These are phyloP conservation scores for Decapterus maruadsi DNA, from an alignment of 2,797 vertebrate genomes.

Conservation along the genomic window DNA sequence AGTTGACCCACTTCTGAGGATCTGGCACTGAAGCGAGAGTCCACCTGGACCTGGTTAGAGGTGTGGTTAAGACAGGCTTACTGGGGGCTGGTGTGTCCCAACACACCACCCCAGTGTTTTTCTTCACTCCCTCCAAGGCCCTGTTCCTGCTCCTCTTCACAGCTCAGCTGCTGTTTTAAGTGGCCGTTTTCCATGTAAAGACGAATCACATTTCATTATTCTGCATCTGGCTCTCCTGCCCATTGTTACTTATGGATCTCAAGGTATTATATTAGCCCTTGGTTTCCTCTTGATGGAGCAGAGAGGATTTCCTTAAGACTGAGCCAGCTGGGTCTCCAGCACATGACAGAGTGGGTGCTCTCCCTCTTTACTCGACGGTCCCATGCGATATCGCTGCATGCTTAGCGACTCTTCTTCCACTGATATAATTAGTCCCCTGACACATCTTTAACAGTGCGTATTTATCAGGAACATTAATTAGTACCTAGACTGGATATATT, in stretches of 20 bases:
- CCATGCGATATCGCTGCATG: constrained; percentile 75
- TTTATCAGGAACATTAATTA: constrained; percentile 88
- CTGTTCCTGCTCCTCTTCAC: constrained; percentile 43
- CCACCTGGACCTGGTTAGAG: constrained; percentile 81
- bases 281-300: constrained; percentile 68
- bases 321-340: constrained; percentile 51
- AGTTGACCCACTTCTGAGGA: constrained; percentile 77
- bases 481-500: constrained; percentile 80
- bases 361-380: constrained; percentile 66
- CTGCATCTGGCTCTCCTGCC: constrained; percentile 55
- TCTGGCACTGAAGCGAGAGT: constrained; percentile 63
- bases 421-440: constrained; percentile 89
- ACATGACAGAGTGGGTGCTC: constrained; percentile 77
- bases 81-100: constrained; percentile 42
- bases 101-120: constrained; percentile 53
- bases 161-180: constrained; percentile 69
- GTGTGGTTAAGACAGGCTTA: constrained; percentile 64
- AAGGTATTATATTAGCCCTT: constrained; percentile 67
- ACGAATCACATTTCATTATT: constrained; percentile 70
- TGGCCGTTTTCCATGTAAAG: constrained; percentile 70
- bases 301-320: constrained; percentile 60
- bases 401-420: constrained; percentile 75
- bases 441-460: constrained; percentile 78
- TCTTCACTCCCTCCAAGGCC: constrained; percentile 42
- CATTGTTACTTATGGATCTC: constrained; percentile 73